Percentiles rank a stretch among this genome's conserved stretches.
phyloP scores from a whole-genome alignment of 2,888 invertebrate genomes.

The Lasioglossum malachurum region DNA sequence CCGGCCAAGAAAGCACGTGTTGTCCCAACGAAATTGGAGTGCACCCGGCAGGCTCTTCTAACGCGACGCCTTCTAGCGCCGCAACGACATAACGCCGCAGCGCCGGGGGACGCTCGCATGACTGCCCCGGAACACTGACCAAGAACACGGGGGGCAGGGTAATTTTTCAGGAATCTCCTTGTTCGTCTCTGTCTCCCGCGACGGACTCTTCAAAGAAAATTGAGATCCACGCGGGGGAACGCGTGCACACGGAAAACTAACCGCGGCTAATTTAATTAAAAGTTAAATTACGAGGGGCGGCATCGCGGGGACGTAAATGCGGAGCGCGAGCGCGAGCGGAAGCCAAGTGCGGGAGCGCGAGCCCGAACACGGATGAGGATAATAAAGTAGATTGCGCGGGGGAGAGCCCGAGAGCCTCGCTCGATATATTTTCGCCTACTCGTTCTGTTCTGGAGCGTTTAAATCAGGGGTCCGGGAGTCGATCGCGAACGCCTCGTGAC shows the following conservation, averaged over 20 bases:
- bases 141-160: constrained; percentile 32
- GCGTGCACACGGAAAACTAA: constrained; percentile 37
- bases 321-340: background rate
- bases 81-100: background rate
- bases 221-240: constrained; percentile 30
- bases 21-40: constrained; percentile 72
- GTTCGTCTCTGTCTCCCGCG: background rate
- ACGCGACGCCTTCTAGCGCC: constrained; percentile 32
- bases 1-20: constrained; percentile 62
- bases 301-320: background rate
- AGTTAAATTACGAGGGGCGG: constrained; percentile 54
- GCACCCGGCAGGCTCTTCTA: constrained; percentile 59
- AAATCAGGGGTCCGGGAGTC: background rate
- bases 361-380: constrained; percentile 1
- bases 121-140: constrained; percentile 40
- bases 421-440: background rate
- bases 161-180: constrained; percentile 58
- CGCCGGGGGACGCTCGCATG: constrained; percentile 49
- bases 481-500: background rate
- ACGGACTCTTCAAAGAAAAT: constrained; percentile 48
- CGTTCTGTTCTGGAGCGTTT: background rate
- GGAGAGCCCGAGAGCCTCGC: background rate
- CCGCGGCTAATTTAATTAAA: constrained; percentile 58
- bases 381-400: constrained; percentile 19
- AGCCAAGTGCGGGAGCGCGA: background rate